Evolutionary conservation across 2,113 vertebrate genomes (phyloP).

Genomic region (Xiphias gladius): DNA sequence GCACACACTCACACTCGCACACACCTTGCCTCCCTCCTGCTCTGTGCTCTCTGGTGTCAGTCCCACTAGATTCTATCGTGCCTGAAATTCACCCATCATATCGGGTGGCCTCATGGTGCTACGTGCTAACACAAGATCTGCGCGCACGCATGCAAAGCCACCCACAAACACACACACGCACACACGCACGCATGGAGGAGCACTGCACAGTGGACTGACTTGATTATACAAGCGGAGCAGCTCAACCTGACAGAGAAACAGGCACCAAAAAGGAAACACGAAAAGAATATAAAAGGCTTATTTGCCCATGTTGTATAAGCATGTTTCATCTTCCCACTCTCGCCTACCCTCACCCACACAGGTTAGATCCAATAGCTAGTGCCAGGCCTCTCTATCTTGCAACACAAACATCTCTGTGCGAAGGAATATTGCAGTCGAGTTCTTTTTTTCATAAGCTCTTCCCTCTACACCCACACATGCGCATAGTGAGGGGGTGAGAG

Average conservation of each 20-base stretch:
- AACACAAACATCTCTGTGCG: conserved; percentile 75
- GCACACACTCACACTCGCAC: conserved; percentile 36
- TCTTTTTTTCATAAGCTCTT: conserved; percentile 80
- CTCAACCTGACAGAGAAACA: conserved; percentile 67
- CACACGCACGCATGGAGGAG: conserved; percentile 18
- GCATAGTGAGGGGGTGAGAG: conserved; percentile 64
- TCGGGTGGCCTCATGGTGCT: conserved; percentile 64
- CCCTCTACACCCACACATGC: conserved; percentile 74
- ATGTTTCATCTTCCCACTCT: conserved; percentile 80
- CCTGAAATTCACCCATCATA: conserved; percentile 75
- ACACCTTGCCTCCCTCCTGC: conserved; percentile 27
- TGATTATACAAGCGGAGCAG: conserved; percentile 73
- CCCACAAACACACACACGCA: conserved; percentile 12
- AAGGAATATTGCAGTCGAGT: conserved; percentile 78
- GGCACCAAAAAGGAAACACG: conserved; percentile 71
- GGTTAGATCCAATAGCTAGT: conserved; percentile 74
- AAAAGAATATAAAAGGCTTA: conserved; percentile 71
- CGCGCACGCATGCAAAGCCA: conserved; percentile 53
- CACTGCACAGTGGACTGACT: conserved; percentile 53
- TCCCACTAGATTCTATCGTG: conserved; percentile 58
- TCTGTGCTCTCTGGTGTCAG: conserved; percentile 66
- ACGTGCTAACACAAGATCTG: conserved; percentile 62
- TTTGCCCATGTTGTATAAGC: conserved; percentile 76
- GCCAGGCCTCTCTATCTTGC: conserved; percentile 71
- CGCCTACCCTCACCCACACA: conserved; percentile 75